Percentiles rank a stretch among this genome's conserved stretches.
These are phyloP conservation scores for Stigmatopora nigra DNA, from an alignment of 2,113 vertebrate species.

Conservation along the genomic window DNA sequence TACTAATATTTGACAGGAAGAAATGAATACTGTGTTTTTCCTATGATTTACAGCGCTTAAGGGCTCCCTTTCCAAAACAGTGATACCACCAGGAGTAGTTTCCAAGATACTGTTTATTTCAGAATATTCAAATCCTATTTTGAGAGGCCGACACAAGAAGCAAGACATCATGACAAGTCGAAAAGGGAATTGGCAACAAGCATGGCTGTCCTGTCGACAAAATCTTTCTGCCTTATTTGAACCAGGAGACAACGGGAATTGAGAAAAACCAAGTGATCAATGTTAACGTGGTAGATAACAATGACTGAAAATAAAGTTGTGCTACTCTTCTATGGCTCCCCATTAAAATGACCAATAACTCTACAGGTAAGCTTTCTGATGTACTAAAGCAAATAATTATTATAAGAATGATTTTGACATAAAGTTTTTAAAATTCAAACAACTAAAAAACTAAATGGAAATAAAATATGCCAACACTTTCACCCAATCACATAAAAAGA, in stretches of 20 bases:
- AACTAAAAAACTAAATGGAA: background rate
- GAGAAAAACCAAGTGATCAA: constrained; percentile 9
- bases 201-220: background rate
- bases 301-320: constrained; percentile 44
- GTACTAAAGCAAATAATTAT: background rate
- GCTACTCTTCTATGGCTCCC: constrained; percentile 47
- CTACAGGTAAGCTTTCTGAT: constrained; percentile 30
- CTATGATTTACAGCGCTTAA: constrained; percentile 35
- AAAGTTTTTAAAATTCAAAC: background rate
- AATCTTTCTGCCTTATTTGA: constrained; percentile 7
- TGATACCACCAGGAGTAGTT: constrained; percentile 42
- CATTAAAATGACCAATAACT: constrained; percentile 51
- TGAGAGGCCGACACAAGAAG: constrained; percentile 19
- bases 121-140: constrained; percentile 35
- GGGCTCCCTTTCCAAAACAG: constrained; percentile 20
- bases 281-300: constrained; percentile 23
- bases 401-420: background rate
- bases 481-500: background rate
- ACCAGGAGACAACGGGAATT: background rate
- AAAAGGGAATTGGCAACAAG: constrained; percentile 11
- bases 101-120: constrained; percentile 47
- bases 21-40: constrained; percentile 25
- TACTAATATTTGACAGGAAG: constrained; percentile 8
- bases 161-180: constrained; percentile 5
- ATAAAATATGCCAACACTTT: background rate